A percentile compares a stretch with the other conserved stretches of the same genome.
phyloP scores from a whole-genome alignment of 2,113 vertebrate genomes.

The Sinocyclocheilus anshuiensis region DNA sequence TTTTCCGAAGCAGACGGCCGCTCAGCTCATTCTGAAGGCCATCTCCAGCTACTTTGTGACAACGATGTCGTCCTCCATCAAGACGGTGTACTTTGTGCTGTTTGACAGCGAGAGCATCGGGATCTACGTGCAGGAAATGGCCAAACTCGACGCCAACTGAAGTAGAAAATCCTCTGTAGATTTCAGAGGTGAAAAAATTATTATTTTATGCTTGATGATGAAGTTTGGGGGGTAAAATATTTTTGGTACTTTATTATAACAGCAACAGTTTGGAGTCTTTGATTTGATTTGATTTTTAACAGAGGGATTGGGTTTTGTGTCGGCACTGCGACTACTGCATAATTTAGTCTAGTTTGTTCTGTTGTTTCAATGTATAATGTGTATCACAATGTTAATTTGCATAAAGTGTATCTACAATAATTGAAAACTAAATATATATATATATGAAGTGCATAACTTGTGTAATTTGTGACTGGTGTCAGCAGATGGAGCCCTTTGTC shows the following conservation, averaged over 20 bases:
- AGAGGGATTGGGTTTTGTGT: slow-evolving; percentile 57
- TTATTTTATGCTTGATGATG: slow-evolving; percentile 23
- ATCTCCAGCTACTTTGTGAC: slow-evolving; percentile 98
- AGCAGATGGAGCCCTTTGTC: slow-evolving; percentile 30
- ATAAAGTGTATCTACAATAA: background rate
- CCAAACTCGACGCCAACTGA: slow-evolving; percentile 93
- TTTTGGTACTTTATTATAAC: slow-evolving; percentile 67
- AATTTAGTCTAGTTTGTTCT: slow-evolving; percentile 70
- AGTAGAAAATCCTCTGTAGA: slow-evolving; percentile 58
- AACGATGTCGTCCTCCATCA: slow-evolving; percentile 99
- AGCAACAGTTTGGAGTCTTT: slow-evolving; percentile 56
- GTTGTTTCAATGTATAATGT: slow-evolving; percentile 52
- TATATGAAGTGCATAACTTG: slow-evolving; percentile 48
- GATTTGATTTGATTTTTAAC: slow-evolving; percentile 53
- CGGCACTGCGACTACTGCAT: slow-evolving; percentile 51
- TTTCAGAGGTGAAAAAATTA: background rate
- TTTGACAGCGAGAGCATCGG: slow-evolving; percentile 99
- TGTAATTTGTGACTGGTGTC: background rate
- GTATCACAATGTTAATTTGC: slow-evolving; percentile 5
- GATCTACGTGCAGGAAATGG: slow-evolving; percentile 99
- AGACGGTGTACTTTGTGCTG: slow-evolving; percentile 97
- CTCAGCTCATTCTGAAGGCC: slow-evolving; percentile 97
- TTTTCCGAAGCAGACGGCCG: slow-evolving; percentile 97
- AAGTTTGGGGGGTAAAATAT: slow-evolving; percentile 65
- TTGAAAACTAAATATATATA: background rate